phyloP scores from a whole-genome alignment of 1,140 invertebrate species.

The Homalodisca vitripennis region DNA sequence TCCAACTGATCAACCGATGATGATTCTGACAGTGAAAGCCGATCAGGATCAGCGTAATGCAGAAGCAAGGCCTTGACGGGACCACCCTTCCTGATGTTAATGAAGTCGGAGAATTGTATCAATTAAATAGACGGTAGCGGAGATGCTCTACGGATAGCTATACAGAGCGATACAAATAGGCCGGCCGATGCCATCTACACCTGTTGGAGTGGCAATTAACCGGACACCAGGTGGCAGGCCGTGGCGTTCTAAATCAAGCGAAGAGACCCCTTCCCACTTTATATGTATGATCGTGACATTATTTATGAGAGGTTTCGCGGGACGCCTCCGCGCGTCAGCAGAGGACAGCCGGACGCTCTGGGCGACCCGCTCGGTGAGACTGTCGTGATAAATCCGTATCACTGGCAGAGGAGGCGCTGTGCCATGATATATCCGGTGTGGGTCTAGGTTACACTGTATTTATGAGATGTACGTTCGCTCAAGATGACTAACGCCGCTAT shows the following conservation, averaged over 20 bases:
- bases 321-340: not conserved
- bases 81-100: not conserved
- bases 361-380: not conserved
- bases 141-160: not conserved
- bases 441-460: no score
- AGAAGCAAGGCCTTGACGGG: not conserved
- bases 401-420: not conserved
- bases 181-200: not conserved
- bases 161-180: not conserved
- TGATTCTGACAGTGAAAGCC: no score
- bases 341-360: no score
- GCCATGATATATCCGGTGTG: not conserved
- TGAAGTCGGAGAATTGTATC: not conserved
- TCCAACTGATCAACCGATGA: no score
- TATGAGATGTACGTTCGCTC: no score
- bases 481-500: no score
- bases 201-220: not conserved
- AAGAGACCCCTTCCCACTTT: not conserved
- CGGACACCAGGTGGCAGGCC: not conserved
- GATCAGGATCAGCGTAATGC: not conserved
- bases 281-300: not conserved
- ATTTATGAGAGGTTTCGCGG: not conserved
- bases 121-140: not conserved
- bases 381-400: constrained; percentile 23
- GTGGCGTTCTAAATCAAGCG: not conserved